Percentiles rank a stretch among this genome's conserved stretches.
Evolutionary conservation across 2,113 vertebrate genomes (phyloP).

Genomic region (Eleginops maclovinus): DNA sequence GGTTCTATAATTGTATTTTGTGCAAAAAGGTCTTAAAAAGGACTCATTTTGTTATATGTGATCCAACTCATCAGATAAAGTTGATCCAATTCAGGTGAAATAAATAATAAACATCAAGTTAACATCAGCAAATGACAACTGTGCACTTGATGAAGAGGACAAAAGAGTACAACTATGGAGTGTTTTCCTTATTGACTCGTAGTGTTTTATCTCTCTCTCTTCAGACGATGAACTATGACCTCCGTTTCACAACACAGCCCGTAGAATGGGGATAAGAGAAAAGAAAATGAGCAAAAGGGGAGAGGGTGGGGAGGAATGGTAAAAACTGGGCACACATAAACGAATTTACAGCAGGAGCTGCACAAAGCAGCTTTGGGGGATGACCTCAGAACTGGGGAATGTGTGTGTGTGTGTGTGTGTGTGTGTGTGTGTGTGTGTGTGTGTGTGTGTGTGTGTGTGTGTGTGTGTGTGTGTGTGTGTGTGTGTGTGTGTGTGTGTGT

Average conservation of each 20-base stretch:
- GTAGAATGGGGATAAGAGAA: conserved; percentile 16
- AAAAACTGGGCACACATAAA: conserved; percentile 68
- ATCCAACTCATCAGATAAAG: too few species aligned
- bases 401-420: conserved; percentile 47
- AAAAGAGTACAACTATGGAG: not conserved
- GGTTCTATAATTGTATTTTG: too few species aligned
- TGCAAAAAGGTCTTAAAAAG: too few species aligned
- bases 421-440: conserved; percentile 12
- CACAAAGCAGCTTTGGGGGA: conserved; percentile 71
- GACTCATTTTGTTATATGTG: too few species aligned
- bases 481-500: conserved; percentile 51
- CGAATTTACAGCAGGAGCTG: conserved; percentile 73
- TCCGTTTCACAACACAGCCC: conserved; percentile 34
- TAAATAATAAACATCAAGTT: too few species aligned
- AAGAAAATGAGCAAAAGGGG: conserved; percentile 19
- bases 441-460: conserved; percentile 53
- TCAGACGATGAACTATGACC: conserved; percentile 48
- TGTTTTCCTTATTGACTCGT: conserved; percentile 23
- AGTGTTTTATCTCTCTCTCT: conserved; percentile 5
- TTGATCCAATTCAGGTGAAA: too few species aligned
- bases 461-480: conserved; percentile 16
- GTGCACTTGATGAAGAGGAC: not conserved
- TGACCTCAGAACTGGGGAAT: conserved; percentile 81
- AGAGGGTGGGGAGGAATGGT: not conserved
- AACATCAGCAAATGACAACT: not conserved